Conservation (phyloP, 2,113 vertebrate genomes). For the Tyrannus savana region DNA sequence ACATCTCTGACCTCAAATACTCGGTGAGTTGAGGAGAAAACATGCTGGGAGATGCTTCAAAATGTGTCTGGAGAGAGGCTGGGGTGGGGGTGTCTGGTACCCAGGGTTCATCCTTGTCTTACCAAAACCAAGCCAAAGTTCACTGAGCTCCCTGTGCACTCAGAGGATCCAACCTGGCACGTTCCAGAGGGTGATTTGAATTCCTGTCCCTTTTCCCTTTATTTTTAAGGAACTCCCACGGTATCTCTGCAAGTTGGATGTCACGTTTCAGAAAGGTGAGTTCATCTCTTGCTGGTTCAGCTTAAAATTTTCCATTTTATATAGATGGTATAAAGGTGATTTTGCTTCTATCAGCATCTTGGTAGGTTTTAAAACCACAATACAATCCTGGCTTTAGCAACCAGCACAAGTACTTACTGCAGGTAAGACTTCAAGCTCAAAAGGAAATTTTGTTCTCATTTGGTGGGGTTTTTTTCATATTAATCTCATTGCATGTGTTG, state of each 20-base stretch:
- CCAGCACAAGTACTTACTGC: background rate
- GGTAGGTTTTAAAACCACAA: background rate
- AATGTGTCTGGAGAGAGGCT: background rate
- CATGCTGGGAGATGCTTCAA: background rate
- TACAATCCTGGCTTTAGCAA: background rate
- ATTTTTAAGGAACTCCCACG: slow-evolving; percentile 89
- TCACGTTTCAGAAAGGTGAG: slow-evolving; percentile 93
- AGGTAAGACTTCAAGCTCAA: background rate
- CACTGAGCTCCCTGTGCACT: background rate
- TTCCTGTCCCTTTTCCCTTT: slow-evolving; percentile 23
- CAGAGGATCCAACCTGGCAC: background rate
- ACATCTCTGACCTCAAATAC: slow-evolving; percentile 86
- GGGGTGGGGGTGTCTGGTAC: background rate
- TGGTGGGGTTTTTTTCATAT: background rate
- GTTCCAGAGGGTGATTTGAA: background rate
- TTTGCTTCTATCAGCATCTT: background rate
- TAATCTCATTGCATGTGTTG: background rate
- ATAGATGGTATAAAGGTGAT: background rate
- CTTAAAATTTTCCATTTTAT: background rate
- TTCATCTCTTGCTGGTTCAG: background rate
- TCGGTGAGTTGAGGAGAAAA: slow-evolving; percentile 79
- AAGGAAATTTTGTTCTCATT: background rate
- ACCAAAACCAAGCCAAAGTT: background rate
- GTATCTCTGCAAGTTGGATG: slow-evolving; percentile 90
- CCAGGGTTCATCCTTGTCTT: background rate